A percentile compares a stretch with the other conserved stretches of the same genome.
Evolutionary conservation across 2,797 vertebrate genomes (phyloP).

Genomic region (Dicrostonyx torquatus): DNA sequence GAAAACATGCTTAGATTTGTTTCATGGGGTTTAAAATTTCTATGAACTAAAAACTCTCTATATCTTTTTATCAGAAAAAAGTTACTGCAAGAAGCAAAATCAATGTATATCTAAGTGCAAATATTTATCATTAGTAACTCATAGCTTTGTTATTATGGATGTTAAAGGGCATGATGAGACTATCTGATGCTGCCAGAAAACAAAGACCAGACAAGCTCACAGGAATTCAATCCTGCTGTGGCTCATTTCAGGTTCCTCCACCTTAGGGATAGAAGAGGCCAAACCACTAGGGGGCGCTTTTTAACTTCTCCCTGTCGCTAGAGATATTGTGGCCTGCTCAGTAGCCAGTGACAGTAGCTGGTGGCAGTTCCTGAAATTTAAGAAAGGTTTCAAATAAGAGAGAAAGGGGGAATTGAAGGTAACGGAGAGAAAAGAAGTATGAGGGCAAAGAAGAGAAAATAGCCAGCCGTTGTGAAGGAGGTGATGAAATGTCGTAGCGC

Average conservation of each 20-base stretch:
- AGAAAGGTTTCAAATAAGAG: constrained; percentile 40
- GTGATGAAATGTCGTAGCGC: neutral
- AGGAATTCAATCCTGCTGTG: neutral
- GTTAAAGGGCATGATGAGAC: neutral
- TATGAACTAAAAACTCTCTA: constrained; percentile 32
- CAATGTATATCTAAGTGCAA: neutral
- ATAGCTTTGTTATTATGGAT: neutral
- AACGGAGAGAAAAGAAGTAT: neutral
- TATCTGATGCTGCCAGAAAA: neutral
- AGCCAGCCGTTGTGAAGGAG: constrained; percentile 39
- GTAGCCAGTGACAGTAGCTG: neutral
- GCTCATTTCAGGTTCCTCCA: constrained; percentile 20
- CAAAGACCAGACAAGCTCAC: neutral
- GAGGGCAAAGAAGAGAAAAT: neutral
- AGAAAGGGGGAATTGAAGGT: neutral
- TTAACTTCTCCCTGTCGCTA: constrained; percentile 44
- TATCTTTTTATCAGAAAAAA: constrained; percentile 7
- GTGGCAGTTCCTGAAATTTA: constrained; percentile 43
- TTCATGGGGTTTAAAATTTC: constrained; percentile 26
- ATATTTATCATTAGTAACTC: constrained; percentile 8
- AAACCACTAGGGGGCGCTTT: constrained; percentile 82
- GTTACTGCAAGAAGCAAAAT: constrained; percentile 26
- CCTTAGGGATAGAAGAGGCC: neutral
- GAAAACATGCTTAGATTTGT: constrained; percentile 14
- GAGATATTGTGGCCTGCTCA: neutral